Conservation (phyloP, 1,140 invertebrate genomes). For the Trichomalopsis sarcophagae region DNA sequence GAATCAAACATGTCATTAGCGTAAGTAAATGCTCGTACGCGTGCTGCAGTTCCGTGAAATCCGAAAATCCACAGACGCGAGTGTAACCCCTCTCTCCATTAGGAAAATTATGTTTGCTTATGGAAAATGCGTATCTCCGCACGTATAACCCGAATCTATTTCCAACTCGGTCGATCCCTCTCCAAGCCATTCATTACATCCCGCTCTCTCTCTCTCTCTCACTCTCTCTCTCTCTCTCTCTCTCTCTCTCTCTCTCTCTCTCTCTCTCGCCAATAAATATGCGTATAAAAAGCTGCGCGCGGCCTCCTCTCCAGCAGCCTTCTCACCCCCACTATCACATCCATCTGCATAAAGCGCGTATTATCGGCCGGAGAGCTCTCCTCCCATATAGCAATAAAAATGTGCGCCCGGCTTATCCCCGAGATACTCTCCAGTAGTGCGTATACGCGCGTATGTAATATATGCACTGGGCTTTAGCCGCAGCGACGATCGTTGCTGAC, state of each 20-base stretch:
- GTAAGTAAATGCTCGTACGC: neutral
- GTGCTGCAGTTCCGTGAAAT: neutral
- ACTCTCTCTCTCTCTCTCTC: too few relatives aligned
- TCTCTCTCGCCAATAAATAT: neutral
- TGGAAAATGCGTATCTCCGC: slow-evolving; percentile 6
- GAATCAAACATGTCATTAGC: slow-evolving; percentile 12
- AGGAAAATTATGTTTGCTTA: slow-evolving; percentile 17
- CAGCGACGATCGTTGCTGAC: slow-evolving; percentile 19
- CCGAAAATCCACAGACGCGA: neutral
- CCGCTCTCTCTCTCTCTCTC: too few relatives aligned
- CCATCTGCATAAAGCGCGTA: neutral
- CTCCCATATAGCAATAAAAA: neutral
- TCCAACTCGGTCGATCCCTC: neutral
- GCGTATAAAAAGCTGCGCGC: neutral
- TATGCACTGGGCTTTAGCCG: slow-evolving; percentile 10
- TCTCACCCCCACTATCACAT: neutral
- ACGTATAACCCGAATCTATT: neutral
- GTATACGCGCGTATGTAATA: neutral
- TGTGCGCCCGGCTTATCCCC: neutral
- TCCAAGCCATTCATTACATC: neutral
- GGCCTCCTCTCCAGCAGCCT: neutral
- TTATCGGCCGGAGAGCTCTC: neutral
- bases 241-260: too few relatives aligned
- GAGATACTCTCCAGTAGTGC: neutral
- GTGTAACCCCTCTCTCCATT: neutral